Conservation (phyloP, 2,888 invertebrate species). For the Scaptomyza parva region DNA sequence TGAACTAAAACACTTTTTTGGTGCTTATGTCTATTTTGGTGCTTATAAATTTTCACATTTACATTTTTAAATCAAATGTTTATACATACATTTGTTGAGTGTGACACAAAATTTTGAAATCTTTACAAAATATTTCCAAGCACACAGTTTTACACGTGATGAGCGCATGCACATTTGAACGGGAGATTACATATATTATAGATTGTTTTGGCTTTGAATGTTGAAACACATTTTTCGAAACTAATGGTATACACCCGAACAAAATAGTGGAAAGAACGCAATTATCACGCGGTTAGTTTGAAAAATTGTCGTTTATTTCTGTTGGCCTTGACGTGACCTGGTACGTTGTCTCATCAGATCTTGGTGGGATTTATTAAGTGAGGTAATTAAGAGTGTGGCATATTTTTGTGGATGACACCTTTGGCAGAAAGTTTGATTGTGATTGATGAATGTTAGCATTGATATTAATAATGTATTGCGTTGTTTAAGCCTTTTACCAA, state of each 20-base stretch:
- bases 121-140: slow-evolving; percentile 35
- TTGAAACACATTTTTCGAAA: slow-evolving; percentile 50
- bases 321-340: slow-evolving; percentile 71
- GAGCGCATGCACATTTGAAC: slow-evolving; percentile 55
- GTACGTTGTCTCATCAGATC: slow-evolving; percentile 36
- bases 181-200: slow-evolving; percentile 35
- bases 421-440: slow-evolving; percentile 21
- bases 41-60: slow-evolving; percentile 4
- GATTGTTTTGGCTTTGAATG: slow-evolving; percentile 8
- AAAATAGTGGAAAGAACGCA: slow-evolving; percentile 43
- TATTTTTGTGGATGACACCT: slow-evolving; percentile 35
- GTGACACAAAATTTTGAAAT: slow-evolving; percentile 44
- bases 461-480: not conserved
- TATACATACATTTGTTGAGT: slow-evolving; percentile 9
- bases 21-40: not conserved
- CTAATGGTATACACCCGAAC: slow-evolving; percentile 58
- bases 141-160: slow-evolving; percentile 58
- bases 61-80: slow-evolving; percentile 10
- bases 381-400: slow-evolving; percentile 56
- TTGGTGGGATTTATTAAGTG: slow-evolving; percentile 33
- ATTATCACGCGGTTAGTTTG: slow-evolving; percentile 41
- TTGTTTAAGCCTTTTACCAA: not conserved
- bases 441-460: slow-evolving; percentile 35
- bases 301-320: slow-evolving; percentile 38
- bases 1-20: not conserved